Evolutionary conservation across 2,113 vertebrate genomes (phyloP).

Genomic region (Gorilla gorilla): DNA sequence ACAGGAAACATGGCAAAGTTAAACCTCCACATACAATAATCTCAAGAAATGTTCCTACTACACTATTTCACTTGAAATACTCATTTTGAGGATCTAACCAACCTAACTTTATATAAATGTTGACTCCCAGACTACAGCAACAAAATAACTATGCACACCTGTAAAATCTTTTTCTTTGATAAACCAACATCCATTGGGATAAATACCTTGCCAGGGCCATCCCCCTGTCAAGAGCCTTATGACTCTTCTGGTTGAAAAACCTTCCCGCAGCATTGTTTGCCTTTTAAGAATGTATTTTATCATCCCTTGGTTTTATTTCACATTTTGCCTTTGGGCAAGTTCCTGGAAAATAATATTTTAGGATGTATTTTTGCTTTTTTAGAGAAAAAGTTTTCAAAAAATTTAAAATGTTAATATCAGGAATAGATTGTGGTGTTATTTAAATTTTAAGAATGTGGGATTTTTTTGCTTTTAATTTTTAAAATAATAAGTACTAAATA

Average conservation of each 20-base stretch:
- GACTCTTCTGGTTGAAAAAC: neutral
- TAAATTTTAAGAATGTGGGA: neutral
- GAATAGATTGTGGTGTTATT: neutral
- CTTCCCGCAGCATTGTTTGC: neutral
- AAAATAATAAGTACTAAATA: neutral
- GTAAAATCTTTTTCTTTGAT: neutral
- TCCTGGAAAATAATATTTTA: neutral
- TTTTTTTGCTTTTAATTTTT: slow-evolving; percentile 3
- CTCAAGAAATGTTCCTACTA: neutral
- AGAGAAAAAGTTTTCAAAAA: neutral
- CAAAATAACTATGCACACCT: neutral
- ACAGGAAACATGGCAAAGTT: neutral
- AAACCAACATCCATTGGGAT: neutral
- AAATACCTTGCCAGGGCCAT: neutral
- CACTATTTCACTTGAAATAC: neutral
- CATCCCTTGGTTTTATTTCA: neutral
- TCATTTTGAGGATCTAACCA: neutral
- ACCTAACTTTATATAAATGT: neutral
- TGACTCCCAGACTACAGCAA: neutral
- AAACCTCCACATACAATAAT: neutral
- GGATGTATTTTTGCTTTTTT: neutral
- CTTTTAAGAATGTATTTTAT: neutral
- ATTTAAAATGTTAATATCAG: neutral
- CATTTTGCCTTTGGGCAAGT: neutral
- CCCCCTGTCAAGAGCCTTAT: neutral